Percentiles rank a stretch among this genome's conserved stretches.
phyloP scores from a whole-genome alignment of 35 echinoderm and acorn worm species.

The Acanthaster planci region DNA sequence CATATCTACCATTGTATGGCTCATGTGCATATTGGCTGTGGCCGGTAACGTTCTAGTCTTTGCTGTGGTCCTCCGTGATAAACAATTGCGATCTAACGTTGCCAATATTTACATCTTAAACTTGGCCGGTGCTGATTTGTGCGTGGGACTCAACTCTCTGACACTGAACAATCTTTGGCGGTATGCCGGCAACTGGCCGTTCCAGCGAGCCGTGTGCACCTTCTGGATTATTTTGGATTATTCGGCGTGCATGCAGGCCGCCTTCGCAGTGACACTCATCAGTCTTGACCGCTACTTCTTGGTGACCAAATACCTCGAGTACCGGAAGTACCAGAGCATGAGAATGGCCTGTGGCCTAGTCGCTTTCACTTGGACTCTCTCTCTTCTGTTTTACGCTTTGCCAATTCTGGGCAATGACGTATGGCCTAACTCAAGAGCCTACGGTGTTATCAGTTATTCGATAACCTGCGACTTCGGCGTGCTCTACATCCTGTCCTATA shows the following conservation, averaged over 20 bases:
- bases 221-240: conserved; percentile 42
- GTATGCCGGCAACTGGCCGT: conserved; percentile 40
- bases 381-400: conserved; percentile 7
- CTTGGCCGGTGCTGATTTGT: conserved; percentile 39
- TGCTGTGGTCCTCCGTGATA: conserved; percentile 23
- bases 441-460: conserved; percentile 22
- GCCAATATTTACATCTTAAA: conserved; percentile 45
- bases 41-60: conserved; percentile 45
- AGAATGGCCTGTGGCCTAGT: neutral
- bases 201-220: conserved; percentile 34
- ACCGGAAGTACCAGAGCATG: conserved; percentile 33
- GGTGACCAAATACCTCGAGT: conserved; percentile 35
- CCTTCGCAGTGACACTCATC: conserved; percentile 39
- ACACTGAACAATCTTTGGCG: conserved; percentile 38
- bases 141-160: conserved; percentile 45
- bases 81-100: conserved; percentile 31
- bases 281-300: conserved; percentile 55
- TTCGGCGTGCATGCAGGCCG: conserved; percentile 21
- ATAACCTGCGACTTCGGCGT: conserved; percentile 25
- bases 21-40: conserved; percentile 35
- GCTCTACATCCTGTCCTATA: conserved; percentile 27
- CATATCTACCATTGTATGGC: conserved; percentile 39
- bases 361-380: neutral
- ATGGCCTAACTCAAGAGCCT: neutral
- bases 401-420: conserved; percentile 16